Evolutionary conservation across 2,888 invertebrate species (phyloP).

Genomic region (Hermodice carunculata): DNA sequence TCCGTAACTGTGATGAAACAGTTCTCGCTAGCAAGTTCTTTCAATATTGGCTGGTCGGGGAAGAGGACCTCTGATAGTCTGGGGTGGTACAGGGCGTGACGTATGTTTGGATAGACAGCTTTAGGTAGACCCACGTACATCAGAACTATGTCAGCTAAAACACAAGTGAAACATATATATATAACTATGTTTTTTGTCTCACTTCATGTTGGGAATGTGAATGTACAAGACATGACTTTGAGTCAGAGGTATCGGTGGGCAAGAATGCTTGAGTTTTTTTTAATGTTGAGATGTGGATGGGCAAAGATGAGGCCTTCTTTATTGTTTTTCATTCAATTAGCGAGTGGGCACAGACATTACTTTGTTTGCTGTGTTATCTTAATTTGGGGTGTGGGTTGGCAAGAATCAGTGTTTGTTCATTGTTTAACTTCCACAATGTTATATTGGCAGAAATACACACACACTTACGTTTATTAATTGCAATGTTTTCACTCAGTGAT

Average conservation of each 20-base stretch:
- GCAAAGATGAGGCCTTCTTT: no score
- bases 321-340: no score
- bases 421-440: no score
- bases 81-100: slow-evolving; percentile 36
- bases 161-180: no score
- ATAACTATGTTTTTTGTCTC: not conserved
- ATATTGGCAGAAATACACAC: no score
- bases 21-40: slow-evolving; percentile 22
- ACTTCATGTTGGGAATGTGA: not conserved
- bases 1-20: slow-evolving; percentile 31
- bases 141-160: slow-evolving; percentile 33
- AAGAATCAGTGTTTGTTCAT: no score
- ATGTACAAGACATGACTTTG: not conserved
- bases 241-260: not conserved
- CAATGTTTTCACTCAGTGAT: no score
- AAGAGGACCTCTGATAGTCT: slow-evolving; percentile 31
- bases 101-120: slow-evolving; percentile 27
- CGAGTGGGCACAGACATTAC: no score
- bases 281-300: no score
- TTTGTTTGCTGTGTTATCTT: no score
- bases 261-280: not conserved
- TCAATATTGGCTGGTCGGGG: slow-evolving; percentile 34
- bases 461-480: no score
- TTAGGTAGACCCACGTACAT: slow-evolving; percentile 33
- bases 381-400: no score